Evolutionary conservation across 2,113 vertebrate species (phyloP), one percentile per base, ranked within the genome.

Genomic region (Calidris pygmaea): DNA sequence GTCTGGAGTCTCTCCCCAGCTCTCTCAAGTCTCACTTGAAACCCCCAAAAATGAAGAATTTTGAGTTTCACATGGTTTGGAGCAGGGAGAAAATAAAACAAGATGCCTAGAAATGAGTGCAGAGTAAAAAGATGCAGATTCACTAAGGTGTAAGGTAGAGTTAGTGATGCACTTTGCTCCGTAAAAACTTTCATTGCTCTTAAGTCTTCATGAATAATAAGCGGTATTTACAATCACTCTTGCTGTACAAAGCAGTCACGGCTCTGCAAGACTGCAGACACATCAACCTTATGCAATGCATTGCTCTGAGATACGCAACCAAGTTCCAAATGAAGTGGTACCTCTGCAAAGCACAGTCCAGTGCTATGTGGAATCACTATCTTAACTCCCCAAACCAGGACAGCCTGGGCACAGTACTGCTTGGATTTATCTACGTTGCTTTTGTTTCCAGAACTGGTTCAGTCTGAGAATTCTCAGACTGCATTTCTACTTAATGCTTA

Each of bases 231-330:
- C 21, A 72, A 15, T 14, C 14, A 17, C 12, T 72, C 27, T 23
- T 59, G 59, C 68, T 83, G 58, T 32, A 22, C 9, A 34, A 30
- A 89, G 23, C 18, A 79, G 35, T 27, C 27, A 79, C 17, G 15
- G 47, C 58, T 76, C 75, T 72, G 15, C 30, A 74, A 67, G 55
- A 26, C 32, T 23, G 22, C 43, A 87, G 34, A n/a, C 14, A 5
- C 2, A 1, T 21, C 30, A 22, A 23, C 43, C 11, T 68, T 50
- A 30, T 0, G 6, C 37, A 59, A 21, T 7, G 43, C 14, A 34
- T 45, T 29, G n/a, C 30, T 14, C 1, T 4, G 14, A 80, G 32
- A 37, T 20, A 89, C 4, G 13, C 47, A 71, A 58, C 47, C 4
- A 37, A 39, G 20, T 29, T 85, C 29, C 65, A 65, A 35, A 16